These are phyloP conservation scores for Oceanites oceanicus DNA, from an alignment of 2,113 vertebrate genomes.

Conservation along the genomic window DNA sequence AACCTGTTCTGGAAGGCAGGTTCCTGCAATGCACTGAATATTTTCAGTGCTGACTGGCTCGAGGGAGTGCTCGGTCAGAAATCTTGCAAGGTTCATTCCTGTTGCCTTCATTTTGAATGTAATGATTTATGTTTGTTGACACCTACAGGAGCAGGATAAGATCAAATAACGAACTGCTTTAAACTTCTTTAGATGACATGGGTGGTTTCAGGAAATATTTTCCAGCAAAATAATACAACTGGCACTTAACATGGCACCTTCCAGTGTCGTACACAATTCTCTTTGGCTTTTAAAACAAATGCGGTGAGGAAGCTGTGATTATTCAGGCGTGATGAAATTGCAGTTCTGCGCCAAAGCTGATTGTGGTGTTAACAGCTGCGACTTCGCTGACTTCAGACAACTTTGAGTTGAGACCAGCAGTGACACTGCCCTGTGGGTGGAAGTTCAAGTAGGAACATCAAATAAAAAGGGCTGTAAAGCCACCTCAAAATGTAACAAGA, in stretches of 20 bases:
- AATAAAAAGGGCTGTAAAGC: neutral
- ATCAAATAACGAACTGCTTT: constrained; percentile 15
- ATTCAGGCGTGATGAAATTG: neutral
- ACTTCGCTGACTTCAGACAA: neutral
- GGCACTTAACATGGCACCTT: neutral
- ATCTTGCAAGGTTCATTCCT: neutral
- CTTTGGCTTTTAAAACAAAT: neutral
- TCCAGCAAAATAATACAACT: neutral
- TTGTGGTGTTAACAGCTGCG: neutral
- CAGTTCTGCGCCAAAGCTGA: neutral
- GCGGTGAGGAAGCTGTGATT: neutral
- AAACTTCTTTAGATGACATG: neutral
- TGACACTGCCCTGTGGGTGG: neutral
- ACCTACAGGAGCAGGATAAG: constrained; percentile 3
- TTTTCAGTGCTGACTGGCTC: neutral
- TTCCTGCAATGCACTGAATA: neutral
- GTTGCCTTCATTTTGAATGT: neutral
- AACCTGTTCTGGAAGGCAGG: neutral
- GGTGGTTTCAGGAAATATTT: constrained; percentile 21
- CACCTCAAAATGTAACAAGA: neutral
- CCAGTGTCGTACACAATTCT: neutral
- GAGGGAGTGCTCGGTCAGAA: constrained; percentile 3
- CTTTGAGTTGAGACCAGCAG: neutral
- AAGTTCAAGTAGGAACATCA: neutral
- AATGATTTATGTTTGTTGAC: constrained; percentile 35